Conservation (phyloP, 1,140 invertebrate genomes). For the Listronotus bonariensis region DNA sequence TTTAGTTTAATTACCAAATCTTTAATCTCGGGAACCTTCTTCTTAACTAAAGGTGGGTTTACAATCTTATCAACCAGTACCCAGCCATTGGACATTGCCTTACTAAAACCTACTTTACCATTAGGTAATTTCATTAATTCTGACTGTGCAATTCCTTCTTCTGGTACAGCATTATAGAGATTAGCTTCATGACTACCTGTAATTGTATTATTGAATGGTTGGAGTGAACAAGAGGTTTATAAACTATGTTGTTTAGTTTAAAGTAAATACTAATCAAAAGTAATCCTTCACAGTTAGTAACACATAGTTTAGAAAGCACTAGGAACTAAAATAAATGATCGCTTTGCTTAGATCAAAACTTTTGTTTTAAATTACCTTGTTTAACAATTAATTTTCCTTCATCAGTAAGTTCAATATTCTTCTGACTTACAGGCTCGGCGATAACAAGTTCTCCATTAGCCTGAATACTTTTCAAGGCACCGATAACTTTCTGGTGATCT, state of each 20-base stretch:
- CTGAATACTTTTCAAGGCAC: slow-evolving; percentile 93
- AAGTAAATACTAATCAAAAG: no score
- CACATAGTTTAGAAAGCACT: no score
- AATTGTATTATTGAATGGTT: no score
- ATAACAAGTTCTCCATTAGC: slow-evolving; percentile 79
- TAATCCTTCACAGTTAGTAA: no score
- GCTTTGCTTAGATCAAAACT: no score
- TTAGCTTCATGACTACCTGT: slow-evolving; percentile 88
- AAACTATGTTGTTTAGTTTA: no score
- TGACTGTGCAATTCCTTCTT: slow-evolving; percentile 74
- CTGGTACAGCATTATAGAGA: slow-evolving; percentile 79
- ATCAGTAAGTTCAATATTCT: slow-evolving; percentile 83
- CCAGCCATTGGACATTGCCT: slow-evolving; percentile 96
- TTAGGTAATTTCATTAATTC: slow-evolving; percentile 85
- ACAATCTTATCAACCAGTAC: slow-evolving; percentile 81
- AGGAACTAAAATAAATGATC: no score
- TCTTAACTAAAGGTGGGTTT: slow-evolving; percentile 68
- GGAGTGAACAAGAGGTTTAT: no score
- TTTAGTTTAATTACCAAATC: slow-evolving; percentile 61
- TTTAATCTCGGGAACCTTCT: slow-evolving; percentile 73
- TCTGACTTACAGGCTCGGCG: slow-evolving; percentile 67
- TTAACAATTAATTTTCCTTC: slow-evolving; percentile 83
- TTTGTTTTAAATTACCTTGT: slow-evolving; percentile 55
- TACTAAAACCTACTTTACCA: slow-evolving; percentile 95
- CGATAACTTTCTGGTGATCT: slow-evolving; percentile 95